Base-by-base conservation (phyloP, 2,113 vertebrate genomes). In the Odontophorus gujanensis region DNA sequence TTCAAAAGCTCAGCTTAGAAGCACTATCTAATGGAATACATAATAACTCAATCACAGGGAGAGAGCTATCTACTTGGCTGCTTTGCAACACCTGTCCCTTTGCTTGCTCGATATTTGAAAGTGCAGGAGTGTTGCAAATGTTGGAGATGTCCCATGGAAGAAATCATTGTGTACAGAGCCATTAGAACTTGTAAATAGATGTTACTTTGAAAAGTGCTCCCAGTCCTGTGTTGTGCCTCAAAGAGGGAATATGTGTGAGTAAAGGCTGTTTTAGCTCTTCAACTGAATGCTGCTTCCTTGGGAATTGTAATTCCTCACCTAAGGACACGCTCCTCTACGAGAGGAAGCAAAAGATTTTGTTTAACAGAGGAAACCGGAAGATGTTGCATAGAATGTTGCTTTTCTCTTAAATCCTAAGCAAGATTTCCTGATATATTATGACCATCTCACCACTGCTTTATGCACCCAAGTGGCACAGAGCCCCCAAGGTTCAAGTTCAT, bases 1-100 rank as follows among this genome's bases (percentile, higher is more conserved):
- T 89, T 82, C 50, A 55, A 40, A 74, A 95, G 78, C 73, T 89
- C 90, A 57, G 61, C 48, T 94, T 87, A 92, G 89, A 75, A 36
- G 78, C 75, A 69, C 84, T 69, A 16, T 72, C 73, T 78, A 65
- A 65, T 84, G 48, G 69, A 88, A 92, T 62, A 58, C 8, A 34
- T 84, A 88, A 81, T 20, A 7, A 71, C 28, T 75, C 68, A 12
- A 32, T 79, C 57, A 45, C 30, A 42, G 66, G 69, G 43, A 69
- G 30, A 63, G 51, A 69, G 21, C 48, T 75, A 43, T 81, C 74
- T 89, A 78, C 78, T 81, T 1, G 2, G 65, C 40, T 85, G 78
- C 75, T 73, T 38, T 10, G 6, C 74, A 87, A 58, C 71, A 45
- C 30, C 87, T 91, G 62, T 77, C 74, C 28, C 85, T 36, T 16